Evolutionary conservation across 1,140 invertebrate genomes (phyloP).

Genomic region (Eueides isabella): DNA sequence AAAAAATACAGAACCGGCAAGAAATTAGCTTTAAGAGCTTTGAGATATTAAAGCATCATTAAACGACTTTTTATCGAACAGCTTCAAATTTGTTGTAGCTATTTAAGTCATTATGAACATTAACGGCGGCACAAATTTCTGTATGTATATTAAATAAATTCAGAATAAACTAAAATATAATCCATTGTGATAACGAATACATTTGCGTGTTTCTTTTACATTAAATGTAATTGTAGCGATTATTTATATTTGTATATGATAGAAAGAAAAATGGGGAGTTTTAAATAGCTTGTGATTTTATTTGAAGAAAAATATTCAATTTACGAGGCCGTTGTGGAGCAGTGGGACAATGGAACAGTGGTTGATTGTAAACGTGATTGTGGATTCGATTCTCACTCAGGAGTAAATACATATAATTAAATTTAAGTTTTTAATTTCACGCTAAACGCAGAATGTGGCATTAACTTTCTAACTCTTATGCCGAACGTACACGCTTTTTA

Average conservation of each 20-base stretch:
- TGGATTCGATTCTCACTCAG: no score
- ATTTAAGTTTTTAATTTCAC: no score
- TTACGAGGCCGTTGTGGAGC: no score
- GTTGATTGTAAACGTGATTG: no score
- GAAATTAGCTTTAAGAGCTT: background rate
- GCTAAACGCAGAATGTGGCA: no score
- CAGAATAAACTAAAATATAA: conserved; percentile 29
- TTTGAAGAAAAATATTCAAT: no score
- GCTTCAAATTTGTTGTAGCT: conserved; percentile 38
- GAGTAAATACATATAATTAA: no score
- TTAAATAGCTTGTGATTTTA: background rate
- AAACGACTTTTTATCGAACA: conserved; percentile 27
- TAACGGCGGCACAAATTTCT: conserved; percentile 60
- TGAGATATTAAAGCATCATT: conserved; percentile 19
- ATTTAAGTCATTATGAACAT: conserved; percentile 67
- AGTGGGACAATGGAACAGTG: no score
- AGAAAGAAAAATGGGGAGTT: background rate
- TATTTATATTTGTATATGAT: background rate
- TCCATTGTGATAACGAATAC: background rate
- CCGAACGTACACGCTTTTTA: no score
- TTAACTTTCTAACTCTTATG: no score
- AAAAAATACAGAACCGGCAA: background rate
- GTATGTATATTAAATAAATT: conserved; percentile 41
- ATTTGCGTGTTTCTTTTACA: conserved; percentile 1
- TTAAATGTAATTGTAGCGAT: background rate